Percentiles rank a stretch among this genome's conserved stretches.
Conservation (phyloP, 2,888 invertebrate species). For the Erebia aethiops region DNA sequence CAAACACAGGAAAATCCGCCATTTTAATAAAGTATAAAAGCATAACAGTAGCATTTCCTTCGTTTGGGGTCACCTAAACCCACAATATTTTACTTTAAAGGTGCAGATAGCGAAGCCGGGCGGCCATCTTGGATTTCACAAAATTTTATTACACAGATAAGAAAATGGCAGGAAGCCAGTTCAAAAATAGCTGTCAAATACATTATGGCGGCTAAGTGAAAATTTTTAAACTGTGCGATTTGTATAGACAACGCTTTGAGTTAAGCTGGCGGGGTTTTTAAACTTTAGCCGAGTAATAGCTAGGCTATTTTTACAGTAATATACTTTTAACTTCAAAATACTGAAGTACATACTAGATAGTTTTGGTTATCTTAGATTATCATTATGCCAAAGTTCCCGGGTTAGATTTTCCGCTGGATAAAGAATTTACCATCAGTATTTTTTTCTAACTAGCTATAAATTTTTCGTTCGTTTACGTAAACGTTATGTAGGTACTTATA, state of each 20-base stretch:
- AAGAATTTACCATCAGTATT: no score
- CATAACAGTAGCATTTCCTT: conserved; percentile 26
- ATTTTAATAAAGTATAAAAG: conserved; percentile 32
- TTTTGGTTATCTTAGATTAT: no score
- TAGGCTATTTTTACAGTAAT: no score
- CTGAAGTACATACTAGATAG: no score
- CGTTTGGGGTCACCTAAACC: conserved; percentile 33
- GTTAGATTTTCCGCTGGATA: no score
- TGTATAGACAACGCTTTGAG: conserved; percentile 21
- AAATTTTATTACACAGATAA: conserved; percentile 47
- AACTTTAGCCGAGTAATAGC: conserved; percentile 12
- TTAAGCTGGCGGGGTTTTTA: conserved; percentile 13
- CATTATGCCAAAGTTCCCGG: no score
- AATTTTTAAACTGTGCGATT: conserved; percentile 33
- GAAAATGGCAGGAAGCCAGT: conserved; percentile 43
- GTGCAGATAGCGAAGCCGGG: conserved; percentile 38
- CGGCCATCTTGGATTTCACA: conserved; percentile 46
- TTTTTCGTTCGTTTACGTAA: no score
- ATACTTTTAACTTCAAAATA: not conserved
- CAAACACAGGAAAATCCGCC: conserved; percentile 1
- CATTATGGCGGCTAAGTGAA: conserved; percentile 40
- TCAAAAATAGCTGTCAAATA: conserved; percentile 43
- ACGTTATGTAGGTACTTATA: no score
- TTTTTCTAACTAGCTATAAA: no score
- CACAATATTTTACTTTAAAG: conserved; percentile 40